Conservation (phyloP, 2,113 vertebrate species). For the Pavo muticus region DNA sequence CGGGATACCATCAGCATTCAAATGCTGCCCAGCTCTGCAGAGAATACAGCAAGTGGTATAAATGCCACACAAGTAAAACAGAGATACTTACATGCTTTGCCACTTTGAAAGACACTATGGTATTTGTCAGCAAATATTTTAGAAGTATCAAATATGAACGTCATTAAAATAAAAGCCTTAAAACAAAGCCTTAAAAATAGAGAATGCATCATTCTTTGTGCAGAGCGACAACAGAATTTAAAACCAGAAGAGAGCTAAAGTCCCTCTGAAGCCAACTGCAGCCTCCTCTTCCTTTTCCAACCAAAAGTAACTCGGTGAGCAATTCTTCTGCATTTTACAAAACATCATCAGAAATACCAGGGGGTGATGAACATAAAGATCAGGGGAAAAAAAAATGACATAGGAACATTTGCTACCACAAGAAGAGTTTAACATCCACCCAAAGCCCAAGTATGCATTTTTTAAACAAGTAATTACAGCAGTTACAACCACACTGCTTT, state of each 20-base stretch:
- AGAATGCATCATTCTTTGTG: not conserved
- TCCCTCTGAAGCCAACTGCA: not conserved
- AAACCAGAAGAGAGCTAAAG: not conserved
- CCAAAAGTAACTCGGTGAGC: not conserved
- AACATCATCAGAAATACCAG: not conserved
- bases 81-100: not conserved
- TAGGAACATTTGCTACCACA: not conserved
- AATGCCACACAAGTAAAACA: not conserved
- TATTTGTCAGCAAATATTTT: not conserved
- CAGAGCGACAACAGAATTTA: not conserved
- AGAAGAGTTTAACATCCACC: not conserved
- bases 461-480: constrained; percentile 43
- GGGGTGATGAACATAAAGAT: not conserved
- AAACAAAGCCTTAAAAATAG: not conserved
- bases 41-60: not conserved
- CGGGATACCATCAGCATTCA: not conserved
- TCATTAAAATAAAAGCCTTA: not conserved
- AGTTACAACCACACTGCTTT: constrained; percentile 20
- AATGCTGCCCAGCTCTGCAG: not conserved
- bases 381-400: not conserved
- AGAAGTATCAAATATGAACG: not conserved
- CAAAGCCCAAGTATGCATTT: constrained; percentile 28
- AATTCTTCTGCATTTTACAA: not conserved
- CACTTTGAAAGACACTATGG: not conserved
- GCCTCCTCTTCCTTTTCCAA: not conserved